A percentile compares a stretch with the other conserved stretches of the same genome.
These are phyloP conservation scores for Reticulitermes lucifugus DNA, from an alignment of 2,888 invertebrate genomes.

Conservation along the genomic window DNA sequence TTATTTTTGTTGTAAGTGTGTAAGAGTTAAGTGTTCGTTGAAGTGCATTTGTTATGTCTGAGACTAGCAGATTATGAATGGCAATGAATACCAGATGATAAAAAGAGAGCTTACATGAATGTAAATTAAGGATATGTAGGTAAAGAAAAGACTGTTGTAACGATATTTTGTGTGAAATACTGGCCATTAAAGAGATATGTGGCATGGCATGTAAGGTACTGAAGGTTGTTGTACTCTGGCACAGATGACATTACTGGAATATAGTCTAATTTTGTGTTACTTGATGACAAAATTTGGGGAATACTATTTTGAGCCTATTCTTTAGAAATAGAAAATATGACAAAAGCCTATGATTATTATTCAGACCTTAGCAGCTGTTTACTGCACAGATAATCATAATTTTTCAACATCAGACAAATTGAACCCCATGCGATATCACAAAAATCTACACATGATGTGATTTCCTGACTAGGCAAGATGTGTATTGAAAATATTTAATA, in stretches of 20 bases:
- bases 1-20: not conserved
- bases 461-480: not conserved
- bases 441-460: not conserved
- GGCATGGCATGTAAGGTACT: not conserved
- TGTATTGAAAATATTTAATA: not conserved
- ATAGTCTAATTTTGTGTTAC: not conserved
- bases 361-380: not conserved
- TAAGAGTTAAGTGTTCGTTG: not conserved
- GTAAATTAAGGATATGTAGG: not conserved
- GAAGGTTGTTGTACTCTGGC: not conserved
- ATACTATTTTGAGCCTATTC: not conserved
- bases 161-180: not conserved
- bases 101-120: constrained; percentile 18
- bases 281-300: not conserved
- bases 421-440: not conserved
- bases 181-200: not conserved
- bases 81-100: not conserved
- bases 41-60: not conserved
- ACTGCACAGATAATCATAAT: not conserved
- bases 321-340: not conserved
- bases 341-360: not conserved
- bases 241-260: not conserved
- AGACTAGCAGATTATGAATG: not conserved
- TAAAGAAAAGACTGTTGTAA: not conserved
- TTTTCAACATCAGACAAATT: not conserved